Percentiles rank a stretch among this genome's conserved stretches.
Conservation (phyloP, 2,797 vertebrate genomes). For the Distichodus sexfasciatus region DNA sequence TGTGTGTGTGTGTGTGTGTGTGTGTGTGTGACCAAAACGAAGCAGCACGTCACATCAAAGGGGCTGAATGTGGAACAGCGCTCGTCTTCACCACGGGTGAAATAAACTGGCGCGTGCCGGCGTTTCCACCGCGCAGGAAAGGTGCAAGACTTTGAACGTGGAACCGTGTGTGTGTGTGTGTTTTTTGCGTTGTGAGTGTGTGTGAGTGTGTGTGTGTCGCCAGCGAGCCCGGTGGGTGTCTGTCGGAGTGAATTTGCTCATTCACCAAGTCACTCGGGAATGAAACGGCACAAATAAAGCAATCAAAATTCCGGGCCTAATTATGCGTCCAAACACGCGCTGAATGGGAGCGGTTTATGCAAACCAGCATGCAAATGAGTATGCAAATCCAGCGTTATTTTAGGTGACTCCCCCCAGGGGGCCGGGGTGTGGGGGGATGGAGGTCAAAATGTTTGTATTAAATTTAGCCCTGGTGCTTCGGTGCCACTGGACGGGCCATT, state of each 20-base stretch:
- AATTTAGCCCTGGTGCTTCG: conserved; percentile 18
- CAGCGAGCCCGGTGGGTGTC: too few relatives aligned
- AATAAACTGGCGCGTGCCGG: neutral
- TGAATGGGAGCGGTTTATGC: conserved; percentile 49
- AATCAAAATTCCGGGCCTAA: conserved; percentile 43
- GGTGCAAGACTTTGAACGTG: too few relatives aligned
- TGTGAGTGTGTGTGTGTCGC: conserved; percentile 7
- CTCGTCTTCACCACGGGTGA: neutral
- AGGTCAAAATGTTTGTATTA: conserved; percentile 47
- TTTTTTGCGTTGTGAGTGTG: neutral
- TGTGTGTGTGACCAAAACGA: neutral
- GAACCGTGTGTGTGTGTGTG: conserved; percentile 18
- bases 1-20: neutral
- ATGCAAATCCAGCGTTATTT: too few relatives aligned
- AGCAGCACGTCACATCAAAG: conserved; percentile 1
- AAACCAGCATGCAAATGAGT: conserved; percentile 44
- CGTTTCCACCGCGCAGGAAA: neutral
- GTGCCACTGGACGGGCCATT: conserved; percentile 7
- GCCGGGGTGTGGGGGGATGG: conserved; percentile 20
- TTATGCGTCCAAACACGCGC: conserved; percentile 40
- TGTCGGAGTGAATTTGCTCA: conserved; percentile 29
- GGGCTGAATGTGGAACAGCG: neutral
- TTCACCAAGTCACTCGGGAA: conserved; percentile 41
- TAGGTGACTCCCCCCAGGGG: conserved; percentile 41
- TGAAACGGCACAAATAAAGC: conserved; percentile 42